Base-by-base conservation (phyloP, 2,888 invertebrate species). In the Euspilapteryx auroguttella region DNA sequence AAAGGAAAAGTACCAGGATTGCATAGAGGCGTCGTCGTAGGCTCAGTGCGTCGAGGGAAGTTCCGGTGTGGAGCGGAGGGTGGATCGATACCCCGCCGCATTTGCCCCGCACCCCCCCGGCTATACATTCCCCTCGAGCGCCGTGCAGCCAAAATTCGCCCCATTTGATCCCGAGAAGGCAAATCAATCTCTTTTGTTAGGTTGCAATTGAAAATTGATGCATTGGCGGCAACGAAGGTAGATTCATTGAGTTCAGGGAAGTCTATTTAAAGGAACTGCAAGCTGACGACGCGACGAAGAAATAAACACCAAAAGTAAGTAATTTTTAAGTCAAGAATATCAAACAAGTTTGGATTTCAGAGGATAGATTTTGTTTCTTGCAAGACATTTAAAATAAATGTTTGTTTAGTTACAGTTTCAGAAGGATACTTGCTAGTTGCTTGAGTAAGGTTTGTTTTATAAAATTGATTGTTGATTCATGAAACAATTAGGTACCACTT, bases 1-100 rank as follows among this genome's bases (percentile, higher is more conserved):
- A 63, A 68, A 65, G 61, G 55, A 63, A 68, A 57, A 66, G 63
- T 63, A 56, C 61, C 49, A 64, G 64, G 64, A 44, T 45, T 46
- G 59, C 65, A 68, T 63, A 55, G 53, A 47, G 42, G 39, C 40
- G 41, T 13, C 47, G 45, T 41, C 36, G 56, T 59, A 54, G 55
- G 56, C 64, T 55, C 57, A 48, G 49, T 53, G 57, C 41, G 35
- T 37, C 37, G 47, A 49, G 44, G 55, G 23, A 24, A 23, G 17
- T 13, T 21, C 4, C 28, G 6, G 21, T 15, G 20, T 17, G 3
- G 51, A 59, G 49, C 46, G 43, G 42, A 47, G 55, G 57, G 58
- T 51, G 59, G 69, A 71, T 71, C 69, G 68, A 71, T 71, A 69
- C 49, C 50, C 53, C 48, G 68, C 64, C 73, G 71, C 73, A 71